A percentile compares a stretch with the other conserved stretches of the same genome.
phyloP scores from a whole-genome alignment of 2,888 invertebrate species.

The Linnaemya tessellans region DNA sequence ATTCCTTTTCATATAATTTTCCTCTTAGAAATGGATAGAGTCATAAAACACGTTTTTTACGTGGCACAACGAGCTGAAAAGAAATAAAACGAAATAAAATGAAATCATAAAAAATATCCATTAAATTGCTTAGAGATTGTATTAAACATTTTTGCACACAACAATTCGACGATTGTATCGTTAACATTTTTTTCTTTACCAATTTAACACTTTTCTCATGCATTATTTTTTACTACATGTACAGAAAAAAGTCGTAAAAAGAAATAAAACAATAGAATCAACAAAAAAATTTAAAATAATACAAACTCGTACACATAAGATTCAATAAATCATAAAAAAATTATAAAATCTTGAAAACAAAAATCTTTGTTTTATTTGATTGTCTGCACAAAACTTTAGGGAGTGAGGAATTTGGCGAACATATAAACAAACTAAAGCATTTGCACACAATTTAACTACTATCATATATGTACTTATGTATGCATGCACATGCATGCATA shows the following conservation, averaged over 20 bases:
- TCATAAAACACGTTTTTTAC: conserved; percentile 54
- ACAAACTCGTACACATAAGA: conserved; percentile 20
- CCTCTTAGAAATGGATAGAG: conserved; percentile 44
- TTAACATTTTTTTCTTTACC: background rate
- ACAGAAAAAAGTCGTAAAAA: conserved; percentile 11
- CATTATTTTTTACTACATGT: background rate
- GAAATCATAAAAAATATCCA: conserved; percentile 46
- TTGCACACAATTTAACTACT: no score
- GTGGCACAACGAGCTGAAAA: conserved; percentile 3
- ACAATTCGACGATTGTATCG: conserved; percentile 16
- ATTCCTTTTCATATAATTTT: conserved; percentile 35
- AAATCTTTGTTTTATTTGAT: conserved; percentile 60
- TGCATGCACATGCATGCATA: background rate
- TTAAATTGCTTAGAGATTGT: conserved; percentile 49
- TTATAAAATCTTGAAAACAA: conserved; percentile 52
- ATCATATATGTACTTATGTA: no score
- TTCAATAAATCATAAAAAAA: conserved; percentile 63
- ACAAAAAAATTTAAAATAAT: conserved; percentile 13
- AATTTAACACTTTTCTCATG: conserved; percentile 48
- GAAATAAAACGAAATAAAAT: conserved; percentile 24
- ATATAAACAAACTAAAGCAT: background rate
- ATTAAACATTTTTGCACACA: conserved; percentile 18
- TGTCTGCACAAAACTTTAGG: conserved; percentile 48
- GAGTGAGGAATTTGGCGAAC: conserved; percentile 3
- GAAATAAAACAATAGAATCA: background rate